phyloP scores from a whole-genome alignment of 2,113 vertebrate genomes.

The Rhabdornis inornatus region DNA sequence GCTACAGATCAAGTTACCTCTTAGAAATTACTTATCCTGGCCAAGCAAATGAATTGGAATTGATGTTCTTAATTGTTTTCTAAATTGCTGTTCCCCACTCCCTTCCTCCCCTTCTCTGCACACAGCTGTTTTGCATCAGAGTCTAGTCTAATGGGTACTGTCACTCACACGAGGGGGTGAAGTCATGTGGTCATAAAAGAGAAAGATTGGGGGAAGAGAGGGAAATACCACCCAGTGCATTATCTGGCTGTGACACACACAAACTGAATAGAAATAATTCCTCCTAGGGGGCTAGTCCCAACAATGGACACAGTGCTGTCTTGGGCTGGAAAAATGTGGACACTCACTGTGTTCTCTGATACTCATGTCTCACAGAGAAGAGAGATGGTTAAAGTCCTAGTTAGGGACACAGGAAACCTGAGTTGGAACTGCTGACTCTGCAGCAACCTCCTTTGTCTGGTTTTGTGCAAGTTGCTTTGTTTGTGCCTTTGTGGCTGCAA shows the following conservation, averaged over 20 bases:
- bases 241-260: slow-evolving; percentile 72
- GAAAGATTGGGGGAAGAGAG: slow-evolving; percentile 59
- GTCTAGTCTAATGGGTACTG: slow-evolving; percentile 71
- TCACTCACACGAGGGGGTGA: slow-evolving; percentile 78
- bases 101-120: slow-evolving; percentile 56
- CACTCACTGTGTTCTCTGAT: not conserved
- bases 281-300: slow-evolving; percentile 58
- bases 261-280: slow-evolving; percentile 70
- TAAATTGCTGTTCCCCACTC: slow-evolving; percentile 77
- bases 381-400: slow-evolving; percentile 23
- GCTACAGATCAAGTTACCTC: slow-evolving; percentile 68
- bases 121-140: slow-evolving; percentile 79
- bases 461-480: slow-evolving; percentile 33
- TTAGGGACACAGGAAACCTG: slow-evolving; percentile 36
- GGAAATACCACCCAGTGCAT: slow-evolving; percentile 68
- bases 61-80: slow-evolving; percentile 83
- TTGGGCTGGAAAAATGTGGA: slow-evolving; percentile 31
- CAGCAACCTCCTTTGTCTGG: not conserved
- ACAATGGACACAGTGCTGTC: slow-evolving; percentile 56
- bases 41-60: slow-evolving; percentile 79
- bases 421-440: slow-evolving; percentile 38
- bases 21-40: slow-evolving; percentile 76
- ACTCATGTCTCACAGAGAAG: not conserved
- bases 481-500: slow-evolving; percentile 15
- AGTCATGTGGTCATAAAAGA: slow-evolving; percentile 77